phyloP scores from a whole-genome alignment of 2,888 invertebrate species.

The Eurytoma adleriae region DNA sequence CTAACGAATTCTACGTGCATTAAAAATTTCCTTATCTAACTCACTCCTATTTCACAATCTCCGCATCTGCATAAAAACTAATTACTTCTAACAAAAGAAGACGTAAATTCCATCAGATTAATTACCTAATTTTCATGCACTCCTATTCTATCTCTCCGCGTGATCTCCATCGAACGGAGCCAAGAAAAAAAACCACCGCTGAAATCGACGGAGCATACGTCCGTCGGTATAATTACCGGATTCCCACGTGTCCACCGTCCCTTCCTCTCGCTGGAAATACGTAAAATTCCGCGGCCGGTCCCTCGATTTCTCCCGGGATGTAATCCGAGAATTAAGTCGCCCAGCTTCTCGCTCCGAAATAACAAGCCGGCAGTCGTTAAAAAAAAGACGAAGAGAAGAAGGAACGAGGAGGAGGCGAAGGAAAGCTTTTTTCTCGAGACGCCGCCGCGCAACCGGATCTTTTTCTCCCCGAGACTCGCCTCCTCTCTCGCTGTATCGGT shows the following conservation, averaged over 20 bases:
- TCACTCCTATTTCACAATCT: too few species aligned
- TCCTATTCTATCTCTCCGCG: too few species aligned
- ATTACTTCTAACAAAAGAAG: too few species aligned
- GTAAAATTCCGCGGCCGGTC: slow-evolving; percentile 24
- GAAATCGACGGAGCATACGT: slow-evolving; percentile 25
- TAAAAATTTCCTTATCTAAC: too few species aligned
- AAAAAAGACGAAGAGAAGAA: slow-evolving; percentile 20
- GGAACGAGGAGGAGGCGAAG: slow-evolving; percentile 8
- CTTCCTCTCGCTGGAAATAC: slow-evolving; percentile 17
- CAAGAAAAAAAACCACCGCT: not conserved
- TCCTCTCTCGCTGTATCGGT: slow-evolving; percentile 13
- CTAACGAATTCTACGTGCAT: too few species aligned
- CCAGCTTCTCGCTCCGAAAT: slow-evolving; percentile 38
- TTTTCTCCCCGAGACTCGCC: slow-evolving; percentile 14
- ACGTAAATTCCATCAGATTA: too few species aligned
- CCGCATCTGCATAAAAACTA: too few species aligned
- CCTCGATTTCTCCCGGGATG: slow-evolving; percentile 48
- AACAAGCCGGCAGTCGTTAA: slow-evolving; percentile 47
- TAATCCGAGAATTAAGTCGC: slow-evolving; percentile 55
- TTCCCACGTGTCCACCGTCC: slow-evolving; percentile 25
- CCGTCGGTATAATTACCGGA: slow-evolving; percentile 29
- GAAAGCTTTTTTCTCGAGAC: slow-evolving; percentile 32
- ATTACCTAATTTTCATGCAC: too few species aligned
- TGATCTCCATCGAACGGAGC: too few species aligned
- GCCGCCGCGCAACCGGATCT: slow-evolving; percentile 47